Conservation (phyloP, 2,113 vertebrate species). For the Gadus macrocephalus region DNA sequence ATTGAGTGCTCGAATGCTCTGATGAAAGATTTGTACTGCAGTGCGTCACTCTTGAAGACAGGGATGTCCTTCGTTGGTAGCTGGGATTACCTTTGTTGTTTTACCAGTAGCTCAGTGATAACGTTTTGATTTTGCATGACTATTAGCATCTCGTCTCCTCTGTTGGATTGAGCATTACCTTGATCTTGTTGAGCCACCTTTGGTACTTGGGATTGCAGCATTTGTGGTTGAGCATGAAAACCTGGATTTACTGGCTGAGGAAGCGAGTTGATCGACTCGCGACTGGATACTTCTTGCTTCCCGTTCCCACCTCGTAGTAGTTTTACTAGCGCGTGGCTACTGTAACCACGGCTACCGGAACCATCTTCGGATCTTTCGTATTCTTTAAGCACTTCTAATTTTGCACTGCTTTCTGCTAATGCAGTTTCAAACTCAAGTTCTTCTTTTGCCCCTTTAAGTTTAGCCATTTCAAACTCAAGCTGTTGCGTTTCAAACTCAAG, state of each 20-base stretch:
- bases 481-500: slow-evolving; percentile 8
- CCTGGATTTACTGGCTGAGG: not conserved
- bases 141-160: not conserved
- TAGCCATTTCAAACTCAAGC: not conserved
- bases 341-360: no score
- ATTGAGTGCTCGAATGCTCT: no score
- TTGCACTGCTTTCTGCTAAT: slow-evolving; percentile 1
- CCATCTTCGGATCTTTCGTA: not conserved
- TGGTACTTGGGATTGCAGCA: not conserved
- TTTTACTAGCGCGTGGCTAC: not conserved
- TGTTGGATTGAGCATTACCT: not conserved
- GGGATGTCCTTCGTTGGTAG: not conserved
- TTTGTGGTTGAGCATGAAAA: not conserved
- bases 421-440: not conserved
- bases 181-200: not conserved
- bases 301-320: not conserved
- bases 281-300: not conserved
- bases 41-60: not conserved
- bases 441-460: slow-evolving; percentile 9
- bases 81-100: not conserved
- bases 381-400: slow-evolving; percentile 1
- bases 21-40: no score
- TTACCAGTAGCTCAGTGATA: not conserved
- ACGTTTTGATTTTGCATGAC: not conserved
- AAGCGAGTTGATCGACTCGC: not conserved